A percentile compares a stretch with the other conserved stretches of the same genome.
These are phyloP conservation scores for Vireo altiloquus DNA, from an alignment of 2,113 vertebrate species.

Conservation along the genomic window DNA sequence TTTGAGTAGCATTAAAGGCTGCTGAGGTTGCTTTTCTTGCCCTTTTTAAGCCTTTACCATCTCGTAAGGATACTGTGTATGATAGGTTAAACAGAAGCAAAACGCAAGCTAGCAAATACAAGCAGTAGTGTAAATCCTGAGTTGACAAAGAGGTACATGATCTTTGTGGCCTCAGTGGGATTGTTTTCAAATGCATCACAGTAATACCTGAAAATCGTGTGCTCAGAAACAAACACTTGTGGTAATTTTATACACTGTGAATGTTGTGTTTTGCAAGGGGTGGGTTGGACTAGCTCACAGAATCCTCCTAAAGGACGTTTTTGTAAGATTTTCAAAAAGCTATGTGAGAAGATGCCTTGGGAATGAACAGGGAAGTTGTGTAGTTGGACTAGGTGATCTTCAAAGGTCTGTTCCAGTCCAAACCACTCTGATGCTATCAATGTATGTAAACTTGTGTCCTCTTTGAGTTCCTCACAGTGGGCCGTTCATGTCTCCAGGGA, in stretches of 20 bases:
- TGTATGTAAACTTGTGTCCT: neutral
- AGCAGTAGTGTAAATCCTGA: neutral
- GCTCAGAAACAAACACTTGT: neutral
- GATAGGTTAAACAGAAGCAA: neutral
- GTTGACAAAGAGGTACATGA: neutral
- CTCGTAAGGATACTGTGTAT: neutral
- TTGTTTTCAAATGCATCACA: neutral
- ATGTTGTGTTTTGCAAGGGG: neutral
- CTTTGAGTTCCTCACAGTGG: neutral
- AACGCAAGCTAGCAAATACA: neutral
- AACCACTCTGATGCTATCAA: neutral
- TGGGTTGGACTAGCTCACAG: neutral
- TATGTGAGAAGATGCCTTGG: neutral
- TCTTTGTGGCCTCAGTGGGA: neutral
- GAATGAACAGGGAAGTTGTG: neutral
- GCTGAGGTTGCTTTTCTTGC: neutral
- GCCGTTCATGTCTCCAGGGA: neutral
- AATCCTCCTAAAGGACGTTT: neutral
- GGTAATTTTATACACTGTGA: neutral
- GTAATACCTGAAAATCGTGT: neutral
- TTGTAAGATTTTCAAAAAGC: neutral
- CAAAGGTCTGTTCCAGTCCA: neutral
- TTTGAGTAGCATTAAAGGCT: neutral
- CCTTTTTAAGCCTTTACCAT: neutral
- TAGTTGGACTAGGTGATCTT: neutral